These are phyloP conservation scores for Bucorvus abyssinicus DNA, from an alignment of 2,797 vertebrate species.

Conservation along the genomic window DNA sequence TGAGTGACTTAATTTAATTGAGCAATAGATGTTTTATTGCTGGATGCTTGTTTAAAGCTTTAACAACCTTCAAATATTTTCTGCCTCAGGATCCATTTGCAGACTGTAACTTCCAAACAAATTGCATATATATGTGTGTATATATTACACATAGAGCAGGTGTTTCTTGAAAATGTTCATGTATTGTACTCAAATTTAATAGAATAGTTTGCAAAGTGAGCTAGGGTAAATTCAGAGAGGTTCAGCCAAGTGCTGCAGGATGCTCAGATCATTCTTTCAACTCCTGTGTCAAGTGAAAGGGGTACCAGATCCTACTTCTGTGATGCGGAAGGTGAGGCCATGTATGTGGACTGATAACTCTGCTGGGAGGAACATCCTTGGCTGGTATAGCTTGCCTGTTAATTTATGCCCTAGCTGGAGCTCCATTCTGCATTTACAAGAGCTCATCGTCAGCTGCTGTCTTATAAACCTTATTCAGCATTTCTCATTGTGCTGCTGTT, in stretches of 20 bases:
- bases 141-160: not conserved
- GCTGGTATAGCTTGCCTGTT: not conserved
- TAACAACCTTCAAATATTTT: not conserved
- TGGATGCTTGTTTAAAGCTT: slow-evolving; percentile 15
- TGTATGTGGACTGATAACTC: not conserved
- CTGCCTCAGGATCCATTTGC: not conserved
- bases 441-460: not conserved
- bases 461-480: not conserved
- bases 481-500: not conserved
- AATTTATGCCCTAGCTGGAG: not conserved
- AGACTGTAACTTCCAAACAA: not conserved
- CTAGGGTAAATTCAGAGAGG: not conserved
- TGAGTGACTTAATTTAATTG: slow-evolving; percentile 57
- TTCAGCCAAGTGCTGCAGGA: not conserved
- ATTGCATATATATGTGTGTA: not conserved
- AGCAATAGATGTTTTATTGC: slow-evolving; percentile 31
- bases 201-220: not conserved
- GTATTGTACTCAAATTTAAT: not conserved
- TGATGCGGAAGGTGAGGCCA: not conserved
- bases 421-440: not conserved
- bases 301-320: not conserved
- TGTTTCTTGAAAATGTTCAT: not conserved
- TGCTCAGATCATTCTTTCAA: not conserved
- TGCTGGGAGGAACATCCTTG: not conserved
- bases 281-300: fast-evolving